These are phyloP conservation scores for Turritopsis rubra DNA, from an alignment of 30 jellyfish, hydroid and myxozoan genomes.

Conservation along the genomic window DNA sequence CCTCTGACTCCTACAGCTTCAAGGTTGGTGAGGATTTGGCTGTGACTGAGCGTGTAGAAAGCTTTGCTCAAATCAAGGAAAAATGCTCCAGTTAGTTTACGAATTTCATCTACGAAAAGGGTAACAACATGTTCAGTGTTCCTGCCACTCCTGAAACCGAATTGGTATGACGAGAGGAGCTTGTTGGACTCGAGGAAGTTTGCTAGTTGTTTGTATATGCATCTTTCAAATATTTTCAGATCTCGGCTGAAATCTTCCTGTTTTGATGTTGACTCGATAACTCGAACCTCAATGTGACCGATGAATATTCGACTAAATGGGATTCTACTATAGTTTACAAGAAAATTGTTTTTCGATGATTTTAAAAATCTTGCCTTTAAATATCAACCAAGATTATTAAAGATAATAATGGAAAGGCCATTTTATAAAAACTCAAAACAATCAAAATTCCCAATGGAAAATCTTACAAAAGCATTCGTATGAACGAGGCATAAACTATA, in stretches of 20 bases:
- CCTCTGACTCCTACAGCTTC: not conserved
- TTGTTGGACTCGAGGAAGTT: constrained; percentile 32
- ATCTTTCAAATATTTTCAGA: constrained; percentile 31
- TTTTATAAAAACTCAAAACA: constrained; percentile 7
- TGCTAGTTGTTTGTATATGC: constrained; percentile 40
- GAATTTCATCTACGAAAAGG: constrained; percentile 36
- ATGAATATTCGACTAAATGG: constrained; percentile 27
- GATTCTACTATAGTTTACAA: too few relatives aligned
- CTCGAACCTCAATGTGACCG: constrained; percentile 28
- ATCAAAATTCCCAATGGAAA: too few relatives aligned
- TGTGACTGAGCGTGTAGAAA: not conserved
- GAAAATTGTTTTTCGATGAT: too few relatives aligned
- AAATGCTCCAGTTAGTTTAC: not conserved
- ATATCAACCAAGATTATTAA: too few relatives aligned
- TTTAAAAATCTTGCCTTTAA: too few relatives aligned
- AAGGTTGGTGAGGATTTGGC: not conserved
- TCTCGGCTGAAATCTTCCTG: too few relatives aligned
- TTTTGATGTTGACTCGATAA: too few relatives aligned
- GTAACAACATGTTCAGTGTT: constrained; percentile 54
- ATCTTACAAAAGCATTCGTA: too few relatives aligned
- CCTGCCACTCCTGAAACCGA: constrained; percentile 40
- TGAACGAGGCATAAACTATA: too few relatives aligned
- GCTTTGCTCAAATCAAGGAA: constrained; percentile 30
- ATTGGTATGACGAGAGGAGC: constrained; percentile 38
- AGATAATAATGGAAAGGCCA: constrained; percentile 21